Base-by-base conservation (phyloP, 1,140 invertebrate genomes). In the Calliphora vicina region DNA sequence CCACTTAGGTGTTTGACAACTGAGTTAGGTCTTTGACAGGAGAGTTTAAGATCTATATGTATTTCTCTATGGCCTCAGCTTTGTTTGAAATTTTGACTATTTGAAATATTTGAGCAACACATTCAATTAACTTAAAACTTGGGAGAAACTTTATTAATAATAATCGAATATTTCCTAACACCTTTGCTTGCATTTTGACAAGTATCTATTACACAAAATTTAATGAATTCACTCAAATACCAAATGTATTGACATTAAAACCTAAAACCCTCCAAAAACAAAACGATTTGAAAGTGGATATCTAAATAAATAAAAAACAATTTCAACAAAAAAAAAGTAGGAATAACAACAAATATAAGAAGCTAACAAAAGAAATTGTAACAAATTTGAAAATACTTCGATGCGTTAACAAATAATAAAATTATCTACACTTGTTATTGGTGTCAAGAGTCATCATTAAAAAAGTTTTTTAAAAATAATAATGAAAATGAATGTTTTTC, bases 321-420 rank as follows among this genome's bases (percentile, higher is more conserved):
- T 23, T 67, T 67, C n/a, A 67, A n/a, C n/a, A n/a, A n/a, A n/a
- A n/a, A n/a, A n/a, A n/a, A n/a, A n/a, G n/a, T n/a, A n/a, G n/a
- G n/a, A n/a, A n/a, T n/a, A n/a, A n/a, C n/a, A 67, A 23, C 5
- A 67, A 3, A 1, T 25, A 73, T n/a, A n/a, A 74, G 29, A 45
- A 29, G n/a, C 3, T 26, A n/a, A 13, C 26, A 42, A 42, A 72
- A 35, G 61, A 76, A 82, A 82, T 76, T 76, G 42, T 76, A 76
- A 76, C 27, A 76, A 35, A n/a, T 43, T 76, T 43, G 5, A 25
- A 50, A 67, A 67, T 17, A 57, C n/a, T n/a, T n/a, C n/a, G 50
- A 17, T 15, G 50, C 15, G 6, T 3, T n/a, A n/a, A 57, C 5
- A 57, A n/a, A n/a, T n/a, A 57, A 57, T 20, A 67, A 50, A 50